These are phyloP conservation scores for Coregonus clupeaformis DNA, from an alignment of 2,113 vertebrate genomes.

Conservation along the genomic window DNA sequence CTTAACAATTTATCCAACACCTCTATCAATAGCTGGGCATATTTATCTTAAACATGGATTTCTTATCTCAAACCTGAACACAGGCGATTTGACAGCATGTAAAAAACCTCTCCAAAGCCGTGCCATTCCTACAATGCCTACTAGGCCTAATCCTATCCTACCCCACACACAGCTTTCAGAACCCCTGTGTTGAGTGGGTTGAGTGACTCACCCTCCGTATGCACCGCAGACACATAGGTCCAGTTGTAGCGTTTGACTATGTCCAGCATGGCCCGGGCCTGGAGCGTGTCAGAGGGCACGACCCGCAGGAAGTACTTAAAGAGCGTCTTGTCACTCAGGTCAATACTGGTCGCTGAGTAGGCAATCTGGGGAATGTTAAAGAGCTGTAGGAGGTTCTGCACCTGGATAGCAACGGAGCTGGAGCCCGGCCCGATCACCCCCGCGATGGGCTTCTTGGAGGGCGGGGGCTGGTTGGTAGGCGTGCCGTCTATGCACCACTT, in stretches of 20 bases:
- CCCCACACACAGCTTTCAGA: too few relatives aligned
- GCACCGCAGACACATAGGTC: constrained; percentile 97
- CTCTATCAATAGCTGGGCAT: neutral
- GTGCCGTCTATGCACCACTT: constrained; percentile 89
- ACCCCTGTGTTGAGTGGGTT: neutral
- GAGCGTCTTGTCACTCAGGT: constrained; percentile 96
- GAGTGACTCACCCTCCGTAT: constrained; percentile 92
- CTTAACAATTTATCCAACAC: neutral
- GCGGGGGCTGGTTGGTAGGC: constrained; percentile 75
- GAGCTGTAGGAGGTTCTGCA: constrained; percentile 96
- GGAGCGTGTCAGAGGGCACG: constrained; percentile 93
- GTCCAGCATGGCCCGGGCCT: constrained; percentile 95
- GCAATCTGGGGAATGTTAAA: constrained; percentile 99
- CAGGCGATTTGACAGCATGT: neutral
- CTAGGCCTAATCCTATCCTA: too few relatives aligned
- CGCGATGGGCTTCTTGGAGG: constrained; percentile 92
- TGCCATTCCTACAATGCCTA: too few relatives aligned
- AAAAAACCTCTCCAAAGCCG: neutral
- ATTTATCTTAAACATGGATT: neutral
- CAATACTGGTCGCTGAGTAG: constrained; percentile 97
- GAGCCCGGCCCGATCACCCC: constrained; percentile 98
- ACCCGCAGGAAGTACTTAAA: constrained; percentile 98
- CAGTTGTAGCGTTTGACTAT: constrained; percentile 98
- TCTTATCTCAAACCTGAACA: neutral
- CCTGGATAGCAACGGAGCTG: constrained; percentile 98